These are phyloP conservation scores for Diadromus collaris DNA, from an alignment of 2,888 invertebrate species.

Conservation along the genomic window DNA sequence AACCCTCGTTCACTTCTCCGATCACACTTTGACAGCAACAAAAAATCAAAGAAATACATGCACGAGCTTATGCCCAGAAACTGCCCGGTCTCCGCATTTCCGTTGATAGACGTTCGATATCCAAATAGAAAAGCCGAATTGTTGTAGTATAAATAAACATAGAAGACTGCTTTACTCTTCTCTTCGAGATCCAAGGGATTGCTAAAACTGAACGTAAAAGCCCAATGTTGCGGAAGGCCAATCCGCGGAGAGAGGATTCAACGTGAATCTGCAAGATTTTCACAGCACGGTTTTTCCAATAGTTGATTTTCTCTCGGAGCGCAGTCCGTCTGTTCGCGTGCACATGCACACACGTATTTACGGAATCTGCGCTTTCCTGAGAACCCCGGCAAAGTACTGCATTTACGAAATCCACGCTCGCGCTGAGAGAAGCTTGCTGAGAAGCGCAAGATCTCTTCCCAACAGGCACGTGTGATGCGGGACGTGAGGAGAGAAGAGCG, in stretches of 20 bases:
- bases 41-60: background rate
- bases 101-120: constrained; percentile 35
- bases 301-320: constrained; percentile 1
- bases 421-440: constrained; percentile 47
- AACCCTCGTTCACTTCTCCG: background rate
- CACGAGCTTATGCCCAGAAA: background rate
- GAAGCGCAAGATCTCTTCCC: constrained; percentile 62
- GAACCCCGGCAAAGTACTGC: constrained; percentile 66
- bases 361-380: constrained; percentile 42
- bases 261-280: constrained; percentile 25
- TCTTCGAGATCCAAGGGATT: background rate
- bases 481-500: constrained; percentile 12
- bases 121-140: background rate
- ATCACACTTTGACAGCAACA: background rate
- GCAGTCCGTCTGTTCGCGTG: background rate
- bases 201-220: constrained; percentile 20
- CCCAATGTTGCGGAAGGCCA: background rate
- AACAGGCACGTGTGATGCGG: constrained; percentile 42
- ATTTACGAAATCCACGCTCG: constrained; percentile 68
- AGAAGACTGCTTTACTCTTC: background rate
- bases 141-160: background rate
- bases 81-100: background rate
- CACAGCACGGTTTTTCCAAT: constrained; percentile 16
- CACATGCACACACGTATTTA: background rate
- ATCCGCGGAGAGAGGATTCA: constrained; percentile 2